Evolutionary conservation across 2,888 invertebrate genomes (phyloP), one percentile per base, ranked within the genome.

Genomic region (Diaphora mendica): DNA sequence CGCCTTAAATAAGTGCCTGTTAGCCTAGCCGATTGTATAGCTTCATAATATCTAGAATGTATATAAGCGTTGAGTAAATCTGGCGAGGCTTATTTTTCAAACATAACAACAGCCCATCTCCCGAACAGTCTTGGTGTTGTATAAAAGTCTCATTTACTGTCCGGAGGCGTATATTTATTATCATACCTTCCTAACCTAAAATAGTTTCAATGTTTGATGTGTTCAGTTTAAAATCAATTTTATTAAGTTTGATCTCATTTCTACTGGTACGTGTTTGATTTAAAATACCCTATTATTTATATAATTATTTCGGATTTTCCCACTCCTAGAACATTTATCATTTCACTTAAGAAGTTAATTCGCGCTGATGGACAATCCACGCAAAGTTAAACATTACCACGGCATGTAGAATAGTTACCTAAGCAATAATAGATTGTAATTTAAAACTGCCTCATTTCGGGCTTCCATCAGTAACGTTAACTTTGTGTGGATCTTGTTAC

Each of bases 101-200:
- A 39, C 17, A 73, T n/a, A 39, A 55, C 64, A 73, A 73, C 69
- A 73, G 73, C 62, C 59, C 64, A 33, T 55, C 65, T 73, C 33
- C 33, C 55, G 33, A 39, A 64, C 64, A 59, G 26, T 73, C 65
- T 69, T 72, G n/a, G 39, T 73, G 65, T 69, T 17, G 69, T 69
- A 55, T 30, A 66, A 26, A 11, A 1, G 39, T 39, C 3, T 9
- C 39, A 39, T 39, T 39, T 39, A 39, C 7, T 39, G 39, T 39
- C 39, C 39, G 2, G 9, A 44, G 55, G 69, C 69, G 69, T 65
- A 65, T 66, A 8, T 20, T 17, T 48, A 35, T 44, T 23, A 23
- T 73, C 13, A 48, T 9, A 23, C 20, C 48, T 44, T 35, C 35
- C 35, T n/a, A 9, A 30, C 0, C 67, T 48, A 23, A 30, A 44